Evolutionary conservation across 2,797 vertebrate species (phyloP).

Genomic region (Malacoraja senta): DNA sequence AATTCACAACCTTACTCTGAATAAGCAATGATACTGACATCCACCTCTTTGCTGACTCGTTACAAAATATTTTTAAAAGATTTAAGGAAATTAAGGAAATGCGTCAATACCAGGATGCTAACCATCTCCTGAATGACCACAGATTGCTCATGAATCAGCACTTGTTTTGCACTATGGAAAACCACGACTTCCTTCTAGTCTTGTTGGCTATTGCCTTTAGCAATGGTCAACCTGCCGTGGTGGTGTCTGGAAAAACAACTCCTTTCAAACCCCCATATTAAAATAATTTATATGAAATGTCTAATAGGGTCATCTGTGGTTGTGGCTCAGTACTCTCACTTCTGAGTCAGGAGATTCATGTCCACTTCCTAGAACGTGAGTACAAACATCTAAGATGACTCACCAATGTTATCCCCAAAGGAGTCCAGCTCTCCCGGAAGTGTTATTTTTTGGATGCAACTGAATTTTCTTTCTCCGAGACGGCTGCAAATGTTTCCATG

Average conservation of each 20-base stretch:
- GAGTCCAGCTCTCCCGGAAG: too few relatives aligned
- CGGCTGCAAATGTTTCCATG: too few relatives aligned
- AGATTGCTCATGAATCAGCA: neutral
- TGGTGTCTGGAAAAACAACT: neutral
- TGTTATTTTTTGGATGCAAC: too few relatives aligned
- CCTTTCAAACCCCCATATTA: neutral
- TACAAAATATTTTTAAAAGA: neutral
- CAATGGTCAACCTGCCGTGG: neutral
- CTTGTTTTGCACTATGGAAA: neutral
- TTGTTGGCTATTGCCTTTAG: neutral
- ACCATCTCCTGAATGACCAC: neutral
- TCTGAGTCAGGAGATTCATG: too few relatives aligned
- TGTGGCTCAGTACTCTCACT: too few relatives aligned
- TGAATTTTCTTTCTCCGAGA: too few relatives aligned
- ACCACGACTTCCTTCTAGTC: neutral
- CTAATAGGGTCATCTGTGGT: too few relatives aligned
- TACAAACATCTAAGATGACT: too few relatives aligned
- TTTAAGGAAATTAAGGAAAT: neutral
- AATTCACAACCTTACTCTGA: neutral
- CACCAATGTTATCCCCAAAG: too few relatives aligned
- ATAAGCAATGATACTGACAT: neutral
- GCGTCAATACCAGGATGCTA: conserved; percentile 4
- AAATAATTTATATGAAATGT: too few relatives aligned
- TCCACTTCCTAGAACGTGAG: too few relatives aligned
- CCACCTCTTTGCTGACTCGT: neutral